These are phyloP conservation scores for Sinocyclocheilus anophthalmus DNA, from an alignment of 2,113 vertebrate species.

Conservation along the genomic window DNA sequence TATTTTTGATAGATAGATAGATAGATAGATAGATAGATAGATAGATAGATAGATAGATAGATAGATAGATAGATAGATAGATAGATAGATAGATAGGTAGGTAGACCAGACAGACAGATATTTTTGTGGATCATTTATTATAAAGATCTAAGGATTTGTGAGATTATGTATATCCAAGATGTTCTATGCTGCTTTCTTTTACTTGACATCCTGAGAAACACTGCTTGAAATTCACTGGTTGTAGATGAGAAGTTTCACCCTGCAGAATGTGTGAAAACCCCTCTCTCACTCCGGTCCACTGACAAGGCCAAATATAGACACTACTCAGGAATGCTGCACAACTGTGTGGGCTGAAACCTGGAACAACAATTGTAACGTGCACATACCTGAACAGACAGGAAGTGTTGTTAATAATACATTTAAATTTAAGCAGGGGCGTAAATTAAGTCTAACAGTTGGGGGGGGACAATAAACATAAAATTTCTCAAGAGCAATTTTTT, in stretches of 20 bases:
- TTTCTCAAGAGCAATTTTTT: too few species aligned
- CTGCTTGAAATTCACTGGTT: not conserved
- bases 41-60: too few species aligned
- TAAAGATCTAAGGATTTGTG: not conserved
- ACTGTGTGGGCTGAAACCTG: constrained; percentile 16
- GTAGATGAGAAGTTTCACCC: constrained; percentile 20
- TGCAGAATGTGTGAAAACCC: constrained; percentile 21
- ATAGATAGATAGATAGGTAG: too few species aligned
- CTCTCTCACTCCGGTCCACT: constrained; percentile 2
- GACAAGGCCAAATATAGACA: constrained; percentile 38
- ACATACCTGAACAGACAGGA: not conserved
- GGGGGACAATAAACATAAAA: too few species aligned
- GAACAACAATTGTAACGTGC: not conserved
- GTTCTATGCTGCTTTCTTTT: not conserved
- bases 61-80: not conserved
- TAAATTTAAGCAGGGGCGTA: not conserved
- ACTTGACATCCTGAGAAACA: not conserved
- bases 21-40: constrained; percentile 2
- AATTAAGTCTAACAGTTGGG: too few species aligned
- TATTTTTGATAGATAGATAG: not conserved
- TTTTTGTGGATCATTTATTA: not conserved
- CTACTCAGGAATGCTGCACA: constrained; percentile 20
- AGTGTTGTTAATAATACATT: not conserved
- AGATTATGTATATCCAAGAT: not conserved
- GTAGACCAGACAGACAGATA: not conserved